phyloP scores from a whole-genome alignment of 2,888 invertebrate genomes.

The Clitarchus hookeri region DNA sequence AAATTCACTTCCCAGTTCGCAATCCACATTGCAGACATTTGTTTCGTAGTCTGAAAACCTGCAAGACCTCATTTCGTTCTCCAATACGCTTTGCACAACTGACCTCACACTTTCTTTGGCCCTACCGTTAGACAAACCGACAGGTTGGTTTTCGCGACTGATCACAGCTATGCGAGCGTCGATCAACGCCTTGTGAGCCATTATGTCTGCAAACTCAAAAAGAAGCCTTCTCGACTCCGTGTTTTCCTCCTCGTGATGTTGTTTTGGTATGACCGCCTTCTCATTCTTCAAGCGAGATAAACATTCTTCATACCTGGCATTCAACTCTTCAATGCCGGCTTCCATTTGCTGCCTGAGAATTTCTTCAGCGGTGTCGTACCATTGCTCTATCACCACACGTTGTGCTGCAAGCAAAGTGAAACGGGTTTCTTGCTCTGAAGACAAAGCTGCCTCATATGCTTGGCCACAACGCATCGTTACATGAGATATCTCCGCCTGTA shows the following conservation, averaged over 20 bases:
- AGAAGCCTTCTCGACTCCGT: constrained; percentile 55
- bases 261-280: constrained; percentile 32
- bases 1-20: constrained; percentile 60
- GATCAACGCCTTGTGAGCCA: constrained; percentile 75
- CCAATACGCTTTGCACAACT: not conserved
- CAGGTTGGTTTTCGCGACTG: constrained; percentile 56
- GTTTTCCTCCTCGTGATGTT: constrained; percentile 44
- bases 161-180: constrained; percentile 76
- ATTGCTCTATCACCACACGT: constrained; percentile 71
- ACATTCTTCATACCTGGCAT: constrained; percentile 68
- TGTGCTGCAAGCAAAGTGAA: constrained; percentile 70
- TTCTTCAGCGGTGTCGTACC: constrained; percentile 75
- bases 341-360: constrained; percentile 74
- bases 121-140: not conserved
- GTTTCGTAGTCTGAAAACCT: constrained; percentile 41
- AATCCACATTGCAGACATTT: constrained; percentile 52
- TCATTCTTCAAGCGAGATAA: constrained; percentile 61
- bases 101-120: constrained; percentile 4
- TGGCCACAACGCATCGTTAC: constrained; percentile 72
- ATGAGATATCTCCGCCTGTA: constrained; percentile 77
- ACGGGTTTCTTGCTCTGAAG: constrained; percentile 56
- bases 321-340: constrained; percentile 68
- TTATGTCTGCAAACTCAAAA: constrained; percentile 70
- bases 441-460: constrained; percentile 67
- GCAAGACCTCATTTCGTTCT: constrained; percentile 41